phyloP scores from a whole-genome alignment of 1,140 invertebrate genomes.

The Papilio aristodemus region DNA sequence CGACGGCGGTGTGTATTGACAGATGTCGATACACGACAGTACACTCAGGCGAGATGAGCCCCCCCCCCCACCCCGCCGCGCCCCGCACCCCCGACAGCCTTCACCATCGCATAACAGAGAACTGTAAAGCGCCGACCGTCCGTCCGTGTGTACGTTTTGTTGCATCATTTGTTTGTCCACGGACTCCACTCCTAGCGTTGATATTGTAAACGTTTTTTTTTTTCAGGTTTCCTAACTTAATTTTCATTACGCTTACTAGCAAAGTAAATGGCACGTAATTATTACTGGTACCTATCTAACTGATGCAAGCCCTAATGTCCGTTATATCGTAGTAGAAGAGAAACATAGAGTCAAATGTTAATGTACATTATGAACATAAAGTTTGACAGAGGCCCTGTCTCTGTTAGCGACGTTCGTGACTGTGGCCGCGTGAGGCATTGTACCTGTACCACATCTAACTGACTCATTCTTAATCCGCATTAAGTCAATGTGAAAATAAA shows the following conservation, averaged over 20 bases:
- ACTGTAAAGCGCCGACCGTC: not conserved
- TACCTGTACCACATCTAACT: not conserved
- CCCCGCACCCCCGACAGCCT: not conserved
- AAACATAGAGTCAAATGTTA: too few relatives aligned
- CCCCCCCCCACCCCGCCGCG: not conserved
- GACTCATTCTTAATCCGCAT: not conserved
- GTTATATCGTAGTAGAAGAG: too few relatives aligned
- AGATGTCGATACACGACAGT: conserved; percentile 18
- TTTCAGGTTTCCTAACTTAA: not conserved
- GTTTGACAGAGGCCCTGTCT: too few relatives aligned
- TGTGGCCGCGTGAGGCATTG: too few relatives aligned
- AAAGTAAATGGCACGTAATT: too few relatives aligned
- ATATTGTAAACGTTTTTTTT: not conserved
- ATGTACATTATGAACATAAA: too few relatives aligned
- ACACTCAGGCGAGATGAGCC: not conserved
- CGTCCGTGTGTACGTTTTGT: conserved; percentile 1
- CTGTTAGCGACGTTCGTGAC: too few relatives aligned
- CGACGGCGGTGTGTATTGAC: not conserved
- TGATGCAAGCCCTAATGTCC: too few relatives aligned
- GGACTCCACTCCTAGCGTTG: not conserved
- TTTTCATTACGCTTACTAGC: too few relatives aligned
- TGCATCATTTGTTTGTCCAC: conserved; percentile 9
- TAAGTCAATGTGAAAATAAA: not conserved
- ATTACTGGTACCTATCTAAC: too few relatives aligned
- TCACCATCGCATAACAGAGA: too few relatives aligned